Conservation (phyloP, 2,888 invertebrate species). For the Xestia rhomboidea region DNA sequence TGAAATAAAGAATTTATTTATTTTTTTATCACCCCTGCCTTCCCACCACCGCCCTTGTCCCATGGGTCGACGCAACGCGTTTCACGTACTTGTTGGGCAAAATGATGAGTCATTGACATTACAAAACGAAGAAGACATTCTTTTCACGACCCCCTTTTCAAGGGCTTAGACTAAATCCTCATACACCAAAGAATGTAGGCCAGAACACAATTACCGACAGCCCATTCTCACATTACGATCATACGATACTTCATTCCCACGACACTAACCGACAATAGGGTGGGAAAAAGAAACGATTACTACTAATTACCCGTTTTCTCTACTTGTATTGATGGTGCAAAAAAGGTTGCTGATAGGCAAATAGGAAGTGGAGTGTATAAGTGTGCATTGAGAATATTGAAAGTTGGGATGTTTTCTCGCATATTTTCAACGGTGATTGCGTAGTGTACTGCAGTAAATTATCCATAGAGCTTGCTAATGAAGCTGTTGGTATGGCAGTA, state of each 20-base stretch:
- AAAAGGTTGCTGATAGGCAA: conserved; percentile 49
- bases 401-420: conserved; percentile 31
- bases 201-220: conserved; percentile 36
- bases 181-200: conserved; percentile 46
- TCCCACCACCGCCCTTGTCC: too few relatives aligned
- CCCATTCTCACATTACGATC: conserved; percentile 50
- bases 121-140: not conserved
- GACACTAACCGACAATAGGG: conserved; percentile 52
- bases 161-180: conserved; percentile 43
- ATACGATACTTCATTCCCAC: conserved; percentile 52
- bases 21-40: too few relatives aligned
- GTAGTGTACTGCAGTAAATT: not conserved
- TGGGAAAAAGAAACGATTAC: conserved; percentile 66
- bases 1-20: too few relatives aligned
- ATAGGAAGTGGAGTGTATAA: conserved; percentile 46
- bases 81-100: too few relatives aligned
- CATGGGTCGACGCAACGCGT: too few relatives aligned
- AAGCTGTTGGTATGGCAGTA: too few relatives aligned
- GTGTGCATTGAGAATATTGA: conserved; percentile 25
- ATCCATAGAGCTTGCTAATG: not conserved
- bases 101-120: not conserved
- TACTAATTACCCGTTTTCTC: conserved; percentile 62
- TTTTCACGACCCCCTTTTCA: conserved; percentile 19
- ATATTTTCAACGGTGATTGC: not conserved
- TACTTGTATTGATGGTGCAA: conserved; percentile 47